phyloP scores from a whole-genome alignment of 2,888 invertebrate genomes.

The Chymomyza amoena region DNA sequence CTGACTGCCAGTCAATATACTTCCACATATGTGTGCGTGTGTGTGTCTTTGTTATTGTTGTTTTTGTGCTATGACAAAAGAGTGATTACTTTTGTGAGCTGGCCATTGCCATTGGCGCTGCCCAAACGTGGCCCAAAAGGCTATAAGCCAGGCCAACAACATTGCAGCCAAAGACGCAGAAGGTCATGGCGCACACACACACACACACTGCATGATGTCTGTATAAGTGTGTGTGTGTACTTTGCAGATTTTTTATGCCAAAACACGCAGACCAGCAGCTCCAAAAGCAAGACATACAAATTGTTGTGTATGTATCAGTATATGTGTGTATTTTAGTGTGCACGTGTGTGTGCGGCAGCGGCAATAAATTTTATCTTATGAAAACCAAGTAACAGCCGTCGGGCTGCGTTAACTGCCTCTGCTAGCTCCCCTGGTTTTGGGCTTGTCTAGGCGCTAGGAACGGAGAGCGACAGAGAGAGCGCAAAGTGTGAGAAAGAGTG shows the following conservation, averaged over 20 bases:
- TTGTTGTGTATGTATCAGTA: conserved; percentile 13
- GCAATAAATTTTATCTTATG: conserved; percentile 73
- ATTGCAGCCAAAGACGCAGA: conserved; percentile 62
- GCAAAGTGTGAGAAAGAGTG: not conserved
- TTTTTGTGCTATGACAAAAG: conserved; percentile 34
- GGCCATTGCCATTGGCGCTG: not conserved
- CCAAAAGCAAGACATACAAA: not conserved
- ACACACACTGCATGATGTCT: conserved; percentile 16
- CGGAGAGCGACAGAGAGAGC: too few relatives aligned
- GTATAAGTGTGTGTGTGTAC: conserved; percentile 27
- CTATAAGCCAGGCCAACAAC: conserved; percentile 26
- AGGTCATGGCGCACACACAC: conserved; percentile 51
- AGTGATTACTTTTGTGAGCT: conserved; percentile 52
- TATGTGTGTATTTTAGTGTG: conserved; percentile 25
- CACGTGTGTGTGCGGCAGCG: conserved; percentile 42
- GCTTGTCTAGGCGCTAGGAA: not conserved
- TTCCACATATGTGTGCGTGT: conserved; percentile 20
- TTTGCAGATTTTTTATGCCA: not conserved
- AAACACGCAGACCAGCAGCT: not conserved
- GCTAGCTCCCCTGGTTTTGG: not conserved
- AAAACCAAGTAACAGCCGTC: conserved; percentile 60
- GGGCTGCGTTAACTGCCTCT: not conserved
- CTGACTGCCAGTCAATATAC: conserved; percentile 59
- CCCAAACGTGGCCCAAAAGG: conserved; percentile 15
- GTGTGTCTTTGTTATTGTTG: conserved; percentile 11